Evolutionary conservation across 2,797 vertebrate species (phyloP).

Genomic region (Apodemus agrarius): DNA sequence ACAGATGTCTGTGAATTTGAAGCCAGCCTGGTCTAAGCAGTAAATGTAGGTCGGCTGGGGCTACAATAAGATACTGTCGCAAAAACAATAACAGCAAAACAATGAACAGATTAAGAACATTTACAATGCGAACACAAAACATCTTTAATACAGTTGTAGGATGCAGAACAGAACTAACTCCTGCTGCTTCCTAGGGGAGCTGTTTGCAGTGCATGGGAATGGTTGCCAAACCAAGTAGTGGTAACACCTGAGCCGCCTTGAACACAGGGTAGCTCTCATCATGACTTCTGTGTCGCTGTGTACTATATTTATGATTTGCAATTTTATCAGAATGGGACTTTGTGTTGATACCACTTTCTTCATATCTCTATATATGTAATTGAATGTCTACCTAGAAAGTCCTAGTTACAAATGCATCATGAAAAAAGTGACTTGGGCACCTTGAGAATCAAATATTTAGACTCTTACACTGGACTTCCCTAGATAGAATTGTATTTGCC

Average conservation of each 20-base stretch:
- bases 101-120: neutral
- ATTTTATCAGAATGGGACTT: neutral
- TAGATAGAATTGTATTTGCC: neutral
- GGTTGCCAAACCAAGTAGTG: neutral
- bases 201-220: neutral
- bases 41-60: neutral
- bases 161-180: neutral
- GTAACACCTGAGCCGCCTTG: neutral
- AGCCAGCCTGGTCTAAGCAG: neutral
- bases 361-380: neutral
- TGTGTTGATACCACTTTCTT: neutral
- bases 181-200: neutral
- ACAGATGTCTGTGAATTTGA: neutral
- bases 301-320: neutral
- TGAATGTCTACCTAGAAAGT: neutral
- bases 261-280: neutral
- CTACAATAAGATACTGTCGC: neutral
- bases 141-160: conserved; percentile 53
- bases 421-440: neutral
- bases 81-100: neutral
- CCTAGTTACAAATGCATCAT: neutral
- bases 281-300: neutral
- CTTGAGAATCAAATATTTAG: neutral
- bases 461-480: neutral
- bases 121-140: neutral